Base-by-base conservation (phyloP, 2,113 vertebrate genomes). In the Illadopsis cleaveri region DNA sequence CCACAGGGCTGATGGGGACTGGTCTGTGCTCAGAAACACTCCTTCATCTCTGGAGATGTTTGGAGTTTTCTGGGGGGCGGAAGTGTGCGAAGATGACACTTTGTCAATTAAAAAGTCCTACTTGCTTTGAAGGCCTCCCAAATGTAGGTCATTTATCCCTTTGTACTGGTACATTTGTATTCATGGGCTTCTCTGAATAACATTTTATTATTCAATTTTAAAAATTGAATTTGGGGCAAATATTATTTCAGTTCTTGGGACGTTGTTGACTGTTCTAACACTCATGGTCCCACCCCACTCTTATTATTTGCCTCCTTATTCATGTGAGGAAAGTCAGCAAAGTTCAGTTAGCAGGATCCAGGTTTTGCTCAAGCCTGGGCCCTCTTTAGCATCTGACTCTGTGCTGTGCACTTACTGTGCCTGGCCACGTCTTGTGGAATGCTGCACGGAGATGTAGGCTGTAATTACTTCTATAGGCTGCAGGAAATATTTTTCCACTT, bases 401-500 rank as follows among this genome's bases (percentile, higher is more conserved):
- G 64, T 88, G 85, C 89, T 79, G 57, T 69, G 66, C 73, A 15
- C 56, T 83, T 30, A 5, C 27, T 51, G 72, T 86, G 40, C 82
- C n/a, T 0, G 1, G 44, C 80, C 72, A 11, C 1, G 0, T 81
- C 71, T 15, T 70, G 68, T 30, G 7, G 1, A 79, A 30, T 1
- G 3, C 76, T 53, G 53, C 48, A 25, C 4, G 0, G 76, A 75
- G 72, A 11, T 33, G 79, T 70, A 20, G 72, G 90, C 85, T 96
- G 51, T 90, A 92, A 94, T 95, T 94, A 42, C 57, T 70, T 89
- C 85, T 82, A 68, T 62, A 44, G 72, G 69, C 61, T 89, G 80
- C 82, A 83, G 88, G 61, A 90, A 86, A 76, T 86, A 19, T 60
- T 96, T 92, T 93, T 75, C 92, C 77, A 84, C 51, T 87, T 86